A percentile compares a stretch with the other conserved stretches of the same genome.
Evolutionary conservation across 2,888 invertebrate species (phyloP).

Genomic region (Psylliodes chrysocephalus): DNA sequence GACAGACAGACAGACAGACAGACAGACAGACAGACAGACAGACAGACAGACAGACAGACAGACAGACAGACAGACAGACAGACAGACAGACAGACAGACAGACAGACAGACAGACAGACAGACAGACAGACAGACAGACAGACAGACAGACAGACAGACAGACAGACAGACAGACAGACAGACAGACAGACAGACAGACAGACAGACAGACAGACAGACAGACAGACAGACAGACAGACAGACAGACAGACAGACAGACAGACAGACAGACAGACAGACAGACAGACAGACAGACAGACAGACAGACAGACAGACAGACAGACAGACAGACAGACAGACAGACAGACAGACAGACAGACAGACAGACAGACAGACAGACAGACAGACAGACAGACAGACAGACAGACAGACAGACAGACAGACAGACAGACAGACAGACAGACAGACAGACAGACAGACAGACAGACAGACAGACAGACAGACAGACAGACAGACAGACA

Average conservation of each 20-base stretch:
- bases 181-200: constrained; percentile 19
- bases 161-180: constrained; percentile 16
- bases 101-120: constrained; percentile 14
- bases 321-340: constrained; percentile 19
- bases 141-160: constrained; percentile 19
- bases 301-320: constrained; percentile 17
- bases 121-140: constrained; percentile 18
- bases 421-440: constrained; percentile 19
- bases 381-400: constrained; percentile 17
- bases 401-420: constrained; percentile 14
- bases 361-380: constrained; percentile 16
- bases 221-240: constrained; percentile 17
- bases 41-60: constrained; percentile 16
- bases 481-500: constrained; percentile 26
- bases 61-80: constrained; percentile 18
- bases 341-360: constrained; percentile 17
- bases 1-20: constrained; percentile 17
- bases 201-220: constrained; percentile 18
- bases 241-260: constrained; percentile 18
- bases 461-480: constrained; percentile 20
- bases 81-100: constrained; percentile 18
- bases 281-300: constrained; percentile 11
- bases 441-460: constrained; percentile 20
- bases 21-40: constrained; percentile 18
- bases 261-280: constrained; percentile 14